Conservation (phyloP, 2,797 vertebrate genomes). For the Naso thynnoides region DNA sequence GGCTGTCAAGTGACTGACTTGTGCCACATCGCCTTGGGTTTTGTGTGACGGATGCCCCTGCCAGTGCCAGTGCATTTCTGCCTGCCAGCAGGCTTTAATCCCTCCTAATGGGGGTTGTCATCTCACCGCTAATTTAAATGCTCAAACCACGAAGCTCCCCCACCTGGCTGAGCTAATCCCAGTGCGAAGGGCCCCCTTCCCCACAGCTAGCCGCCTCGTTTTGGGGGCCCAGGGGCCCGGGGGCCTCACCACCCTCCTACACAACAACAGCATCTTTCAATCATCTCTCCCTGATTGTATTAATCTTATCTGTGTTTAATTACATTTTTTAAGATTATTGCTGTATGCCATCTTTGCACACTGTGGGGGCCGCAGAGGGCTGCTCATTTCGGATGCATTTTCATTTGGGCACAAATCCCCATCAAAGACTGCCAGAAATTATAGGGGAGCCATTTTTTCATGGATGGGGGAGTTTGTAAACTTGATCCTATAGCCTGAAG, state of each 20-base stretch:
- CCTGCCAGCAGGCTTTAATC: slow-evolving; percentile 88
- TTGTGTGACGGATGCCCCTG: slow-evolving; percentile 86
- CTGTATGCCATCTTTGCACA: slow-evolving; percentile 86
- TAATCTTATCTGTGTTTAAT: slow-evolving; percentile 90
- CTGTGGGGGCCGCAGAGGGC: slow-evolving; percentile 85
- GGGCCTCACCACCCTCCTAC: slow-evolving; percentile 82
- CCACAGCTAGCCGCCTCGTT: slow-evolving; percentile 78
- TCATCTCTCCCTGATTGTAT: slow-evolving; percentile 86
- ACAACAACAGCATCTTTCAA: slow-evolving; percentile 87
- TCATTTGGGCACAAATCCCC: slow-evolving; percentile 84
- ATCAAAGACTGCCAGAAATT: slow-evolving; percentile 79
- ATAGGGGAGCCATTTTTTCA: slow-evolving; percentile 67
- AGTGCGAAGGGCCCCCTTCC: slow-evolving; percentile 80
- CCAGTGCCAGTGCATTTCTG: slow-evolving; percentile 84
- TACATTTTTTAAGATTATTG: slow-evolving; percentile 89
- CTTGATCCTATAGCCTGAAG: slow-evolving; percentile 66
- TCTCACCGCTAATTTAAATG: slow-evolving; percentile 89
- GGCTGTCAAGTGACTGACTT: slow-evolving; percentile 80
- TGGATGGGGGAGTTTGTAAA: slow-evolving; percentile 72
- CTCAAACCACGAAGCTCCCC: slow-evolving; percentile 85
- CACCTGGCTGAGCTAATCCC: slow-evolving; percentile 86
- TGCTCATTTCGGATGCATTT: slow-evolving; percentile 85
- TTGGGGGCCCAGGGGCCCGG: slow-evolving; percentile 76
- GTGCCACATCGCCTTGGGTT: slow-evolving; percentile 83
- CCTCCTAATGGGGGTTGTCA: slow-evolving; percentile 90